Base-by-base conservation (phyloP, 2,888 invertebrate genomes). In the Danaus chrysippus region DNA sequence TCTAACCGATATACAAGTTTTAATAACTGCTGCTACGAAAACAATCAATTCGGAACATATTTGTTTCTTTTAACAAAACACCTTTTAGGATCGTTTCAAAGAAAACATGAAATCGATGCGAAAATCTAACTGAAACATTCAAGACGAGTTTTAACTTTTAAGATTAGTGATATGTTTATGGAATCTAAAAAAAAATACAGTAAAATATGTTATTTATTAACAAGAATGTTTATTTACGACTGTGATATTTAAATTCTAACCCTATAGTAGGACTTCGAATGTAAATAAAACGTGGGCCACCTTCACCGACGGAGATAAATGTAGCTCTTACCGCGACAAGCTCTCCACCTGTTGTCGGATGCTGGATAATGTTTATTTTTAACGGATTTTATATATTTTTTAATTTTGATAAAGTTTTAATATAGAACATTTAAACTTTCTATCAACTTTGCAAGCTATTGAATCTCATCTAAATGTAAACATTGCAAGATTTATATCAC, bases 291-390 rank as follows among this genome's bases (percentile, higher is more conserved):
- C n/a, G 46, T 49, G 17, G 9, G 10, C 49, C 49, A 49, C 58
- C 60, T 17, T 66, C 60, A 63, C 70, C 66, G 79, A 80, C 80
- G 74, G 70, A 76, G 82, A 82, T 77, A 74, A 73, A 83, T 82
- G 76, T 71, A 62, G 74, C 72, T 73, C 71, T 75, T 75, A 72
- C 70, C 63, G 73, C 74, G 73, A 78, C 83, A 81, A 69, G 75
- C 71, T 70, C 54, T 52, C 75, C 80, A 78, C 79, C 64, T 78
- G 77, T 63, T 65, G 59, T 70, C 58, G 59, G 54, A 63, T 58
- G 59, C 56, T 58, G 52, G 15, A 43, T 41, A 44, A 41, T 42
- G 42, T 58, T 58, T 49, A 34, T 58, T 58, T 58, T 58, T 46
- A 52, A 53, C 8, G 8, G 9, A 10, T 17, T 17, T 9, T 49